Base-by-base conservation (phyloP, 1,140 invertebrate species). In the Maniola jurtina region DNA sequence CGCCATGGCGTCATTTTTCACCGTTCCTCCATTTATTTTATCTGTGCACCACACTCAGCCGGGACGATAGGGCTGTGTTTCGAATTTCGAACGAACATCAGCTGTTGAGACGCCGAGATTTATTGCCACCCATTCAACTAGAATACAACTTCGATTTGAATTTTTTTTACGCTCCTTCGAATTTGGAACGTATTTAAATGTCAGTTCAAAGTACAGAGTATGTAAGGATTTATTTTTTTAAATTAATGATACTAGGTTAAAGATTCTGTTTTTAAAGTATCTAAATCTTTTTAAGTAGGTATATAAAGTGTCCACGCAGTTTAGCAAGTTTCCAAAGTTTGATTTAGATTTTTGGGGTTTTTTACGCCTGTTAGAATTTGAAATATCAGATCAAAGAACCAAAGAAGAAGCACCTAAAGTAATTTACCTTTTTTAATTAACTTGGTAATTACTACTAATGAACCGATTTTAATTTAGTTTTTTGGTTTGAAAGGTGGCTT, bases 1-100 rank as follows among this genome's bases (percentile, higher is more conserved):
- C 9, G 5, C 10, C 11, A 66, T 33, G 45, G 47, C 81, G 77
- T 88, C 86, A 88, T 88, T 88, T 88, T 88, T 88, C 86, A 88
- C 79, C 62, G 76, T 70, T 78, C 72, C 71, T 79, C 86, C 86
- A 87, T 89, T 87, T 89, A 89, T 89, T 86, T 88, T 88, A 88
- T 88, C 86, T 84, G 78, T 71, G 76, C 80, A 75, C 78, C 80
- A 75, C 86, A 86, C 85, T 76, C 73, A 73, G 77, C 68, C 76
- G 64, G 58, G 63, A 54, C 73, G 79, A 81, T 82, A 81, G 77
- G 73, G 69, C 65, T 66, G 67, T 68, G 64, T 63, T 69, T 64
- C 62, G 62, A 67, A 68, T 65, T 64, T 63, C 61, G 72, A 80
- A 86, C 81, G 72, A 80, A 87, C 81, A 88, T 89, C 84, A 85